Evolutionary conservation across 2,797 vertebrate species (phyloP).

Genomic region (Linurgus olivaceus): DNA sequence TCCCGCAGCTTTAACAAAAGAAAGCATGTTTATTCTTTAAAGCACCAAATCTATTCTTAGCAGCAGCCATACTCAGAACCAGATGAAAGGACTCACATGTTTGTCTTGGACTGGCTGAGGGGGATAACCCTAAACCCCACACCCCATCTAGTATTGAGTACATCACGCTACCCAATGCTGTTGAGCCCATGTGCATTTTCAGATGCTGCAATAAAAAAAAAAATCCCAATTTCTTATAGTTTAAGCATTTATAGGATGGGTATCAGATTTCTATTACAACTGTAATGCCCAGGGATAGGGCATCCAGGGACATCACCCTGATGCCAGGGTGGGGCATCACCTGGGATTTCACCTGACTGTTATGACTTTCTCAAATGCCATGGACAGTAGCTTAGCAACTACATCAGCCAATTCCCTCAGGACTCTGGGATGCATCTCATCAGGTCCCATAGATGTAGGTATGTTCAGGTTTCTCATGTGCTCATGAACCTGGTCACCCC

Average conservation of each 20-base stretch:
- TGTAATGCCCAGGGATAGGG: neutral
- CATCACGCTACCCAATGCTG: neutral
- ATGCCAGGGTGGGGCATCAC: neutral
- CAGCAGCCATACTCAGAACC: neutral
- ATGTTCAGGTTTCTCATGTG: neutral
- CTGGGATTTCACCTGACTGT: neutral
- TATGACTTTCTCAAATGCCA: neutral
- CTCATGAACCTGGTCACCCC: neutral
- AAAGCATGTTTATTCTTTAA: neutral
- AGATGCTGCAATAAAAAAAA: neutral
- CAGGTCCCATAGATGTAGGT: neutral
- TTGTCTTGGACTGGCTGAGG: neutral
- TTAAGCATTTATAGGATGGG: neutral
- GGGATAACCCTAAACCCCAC: neutral
- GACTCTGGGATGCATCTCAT: neutral
- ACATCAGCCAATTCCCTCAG: neutral
- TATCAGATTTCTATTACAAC: neutral
- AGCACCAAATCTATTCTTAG: neutral
- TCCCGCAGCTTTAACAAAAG: constrained; percentile 81
- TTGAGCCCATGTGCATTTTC: neutral
- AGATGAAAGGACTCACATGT: neutral
- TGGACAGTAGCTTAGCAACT: neutral
- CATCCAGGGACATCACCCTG: neutral
- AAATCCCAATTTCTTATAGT: neutral
- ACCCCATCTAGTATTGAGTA: fast-evolving